Conservation (phyloP, 2,797 vertebrate genomes). For the Avahi laniger region DNA sequence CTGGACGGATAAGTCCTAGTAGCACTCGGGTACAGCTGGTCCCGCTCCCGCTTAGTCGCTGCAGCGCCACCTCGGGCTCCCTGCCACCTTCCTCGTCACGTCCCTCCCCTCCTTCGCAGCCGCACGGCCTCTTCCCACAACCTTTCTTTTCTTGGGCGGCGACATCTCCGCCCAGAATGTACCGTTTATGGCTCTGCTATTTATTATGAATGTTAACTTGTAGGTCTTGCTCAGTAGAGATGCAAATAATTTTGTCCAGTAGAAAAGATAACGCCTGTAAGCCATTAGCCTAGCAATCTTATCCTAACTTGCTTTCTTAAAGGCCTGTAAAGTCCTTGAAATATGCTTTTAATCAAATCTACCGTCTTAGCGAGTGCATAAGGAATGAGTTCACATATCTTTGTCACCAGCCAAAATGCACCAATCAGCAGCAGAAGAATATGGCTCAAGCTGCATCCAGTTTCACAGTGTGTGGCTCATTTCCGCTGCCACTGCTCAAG, state of each 20-base stretch:
- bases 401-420: not conserved
- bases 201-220: not conserved
- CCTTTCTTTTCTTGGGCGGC: too few relatives aligned
- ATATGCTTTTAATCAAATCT: not conserved
- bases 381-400: not conserved
- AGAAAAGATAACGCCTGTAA: not conserved
- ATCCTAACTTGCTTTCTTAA: not conserved
- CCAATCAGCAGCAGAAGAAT: not conserved
- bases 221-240: not conserved
- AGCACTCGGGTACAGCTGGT: constrained; percentile 90
- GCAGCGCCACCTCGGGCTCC: not conserved
- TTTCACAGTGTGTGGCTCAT: not conserved
- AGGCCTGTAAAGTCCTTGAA: not conserved
- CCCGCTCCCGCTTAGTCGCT: constrained; percentile 84
- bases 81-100: constrained; percentile 53
- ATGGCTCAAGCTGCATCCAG: not conserved
- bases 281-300: not conserved
- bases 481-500: not conserved
- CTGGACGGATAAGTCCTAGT: constrained; percentile 91
- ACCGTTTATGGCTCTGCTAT: not conserved
- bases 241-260: not conserved
- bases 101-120: not conserved
- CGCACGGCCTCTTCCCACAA: too few relatives aligned
- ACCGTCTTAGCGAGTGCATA: not conserved
- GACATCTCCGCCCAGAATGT: not conserved